phyloP scores from a whole-genome alignment of 1,140 invertebrate genomes.

The Trinorchestia longiramus region DNA sequence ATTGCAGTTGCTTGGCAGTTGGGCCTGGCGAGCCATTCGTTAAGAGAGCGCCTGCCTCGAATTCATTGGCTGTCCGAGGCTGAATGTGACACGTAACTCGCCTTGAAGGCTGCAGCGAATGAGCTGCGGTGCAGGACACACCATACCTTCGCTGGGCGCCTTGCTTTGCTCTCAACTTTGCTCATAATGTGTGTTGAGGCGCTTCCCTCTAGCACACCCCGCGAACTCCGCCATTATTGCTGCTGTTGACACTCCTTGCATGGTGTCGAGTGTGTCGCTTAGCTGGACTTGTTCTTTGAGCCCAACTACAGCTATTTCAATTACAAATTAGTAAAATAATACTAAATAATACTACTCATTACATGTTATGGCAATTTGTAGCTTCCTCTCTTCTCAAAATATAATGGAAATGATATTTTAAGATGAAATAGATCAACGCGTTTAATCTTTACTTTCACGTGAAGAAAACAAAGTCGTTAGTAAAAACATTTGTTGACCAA shows the following conservation, averaged over 20 bases:
- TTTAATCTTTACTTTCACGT: too few relatives aligned
- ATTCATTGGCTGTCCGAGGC: background rate
- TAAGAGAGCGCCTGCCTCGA: background rate
- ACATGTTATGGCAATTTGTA: too few relatives aligned
- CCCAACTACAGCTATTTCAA: too few relatives aligned
- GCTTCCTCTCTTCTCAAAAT: too few relatives aligned
- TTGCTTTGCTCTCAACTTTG: background rate
- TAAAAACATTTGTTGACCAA: too few relatives aligned
- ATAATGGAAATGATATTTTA: too few relatives aligned
- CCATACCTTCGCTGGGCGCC: background rate
- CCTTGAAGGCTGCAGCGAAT: background rate
- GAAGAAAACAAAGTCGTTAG: too few relatives aligned
- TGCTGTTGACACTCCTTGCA: background rate
- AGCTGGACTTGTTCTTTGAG: background rate
- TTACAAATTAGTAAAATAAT: too few relatives aligned
- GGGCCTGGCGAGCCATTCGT: background rate
- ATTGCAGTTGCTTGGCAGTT: background rate
- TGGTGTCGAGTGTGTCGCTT: background rate
- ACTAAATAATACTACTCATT: too few relatives aligned
- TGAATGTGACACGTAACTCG: background rate
- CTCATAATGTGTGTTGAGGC: background rate
- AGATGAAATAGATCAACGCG: too few relatives aligned
- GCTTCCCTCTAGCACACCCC: too few relatives aligned
- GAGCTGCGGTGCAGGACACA: background rate
- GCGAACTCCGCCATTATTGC: background rate